A percentile compares a stretch with the other conserved stretches of the same genome.
These are phyloP conservation scores for Magallana angulata DNA, from an alignment of 1,140 invertebrate genomes.

Conservation along the genomic window DNA sequence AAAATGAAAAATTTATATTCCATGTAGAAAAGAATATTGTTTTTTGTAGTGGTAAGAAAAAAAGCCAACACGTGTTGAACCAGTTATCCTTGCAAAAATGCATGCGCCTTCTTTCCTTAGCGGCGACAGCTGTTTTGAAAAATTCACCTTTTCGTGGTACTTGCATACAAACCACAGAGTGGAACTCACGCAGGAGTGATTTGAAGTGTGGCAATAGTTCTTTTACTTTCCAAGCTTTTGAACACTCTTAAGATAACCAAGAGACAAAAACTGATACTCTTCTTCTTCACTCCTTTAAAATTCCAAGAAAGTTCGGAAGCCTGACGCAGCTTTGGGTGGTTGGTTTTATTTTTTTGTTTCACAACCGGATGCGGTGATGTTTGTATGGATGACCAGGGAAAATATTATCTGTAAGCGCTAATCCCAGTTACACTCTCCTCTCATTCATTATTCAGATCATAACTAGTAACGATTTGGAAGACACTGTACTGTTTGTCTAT, in stretches of 20 bases:
- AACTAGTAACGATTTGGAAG: conserved; percentile 14
- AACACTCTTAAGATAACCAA: conserved; percentile 16
- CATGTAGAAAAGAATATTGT: neutral
- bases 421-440: neutral
- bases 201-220: neutral
- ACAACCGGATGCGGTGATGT: neutral
- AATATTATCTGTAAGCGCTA: conserved; percentile 4
- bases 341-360: neutral
- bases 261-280: conserved; percentile 17
- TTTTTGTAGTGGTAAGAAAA: neutral
- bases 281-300: conserved; percentile 1
- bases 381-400: neutral
- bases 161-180: conserved; percentile 7
- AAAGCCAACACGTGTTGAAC: conserved; percentile 35
- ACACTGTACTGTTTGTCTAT: neutral
- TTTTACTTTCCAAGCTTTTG: conserved; percentile 6
- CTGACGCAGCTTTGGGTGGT: neutral
- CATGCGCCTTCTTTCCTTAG: conserved; percentile 6
- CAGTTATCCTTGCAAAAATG: conserved; percentile 34
- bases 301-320: neutral
- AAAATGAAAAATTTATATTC: conserved; percentile 31
- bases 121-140: conserved; percentile 31
- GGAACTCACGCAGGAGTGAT: neutral
- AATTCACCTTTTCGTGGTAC: neutral
- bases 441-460: conserved; percentile 32